Evolutionary conservation across 1,140 invertebrate genomes (phyloP).

Genomic region (Drosophila nannoptera): DNA sequence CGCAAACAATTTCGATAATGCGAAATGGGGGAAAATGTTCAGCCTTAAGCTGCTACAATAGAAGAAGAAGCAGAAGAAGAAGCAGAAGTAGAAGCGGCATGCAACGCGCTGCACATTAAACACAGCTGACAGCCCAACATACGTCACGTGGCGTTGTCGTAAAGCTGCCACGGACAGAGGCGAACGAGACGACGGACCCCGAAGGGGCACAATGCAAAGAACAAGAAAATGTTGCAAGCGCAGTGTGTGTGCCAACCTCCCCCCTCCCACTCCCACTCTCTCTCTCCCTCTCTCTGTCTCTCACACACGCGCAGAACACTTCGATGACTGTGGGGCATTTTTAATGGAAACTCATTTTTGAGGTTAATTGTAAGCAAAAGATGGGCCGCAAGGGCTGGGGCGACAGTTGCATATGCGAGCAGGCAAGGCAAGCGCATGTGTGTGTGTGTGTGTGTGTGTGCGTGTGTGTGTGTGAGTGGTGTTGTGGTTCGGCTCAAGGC

Average conservation of each 20-base stretch:
- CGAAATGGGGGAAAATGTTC: background rate
- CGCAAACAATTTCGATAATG: constrained; percentile 41
- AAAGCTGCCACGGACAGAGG: constrained; percentile 59
- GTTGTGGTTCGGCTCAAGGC: constrained; percentile 44
- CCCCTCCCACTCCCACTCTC: background rate
- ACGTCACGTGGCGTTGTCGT: constrained; percentile 74
- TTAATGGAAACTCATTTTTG: constrained; percentile 79
- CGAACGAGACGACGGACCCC: constrained; percentile 8
- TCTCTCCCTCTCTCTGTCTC: no score
- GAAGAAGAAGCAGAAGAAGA: background rate
- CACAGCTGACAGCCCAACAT: constrained; percentile 74
- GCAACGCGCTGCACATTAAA: constrained; percentile 65
- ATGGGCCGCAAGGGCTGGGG: constrained; percentile 26
- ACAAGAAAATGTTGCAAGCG: constrained; percentile 14
- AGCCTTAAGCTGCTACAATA: constrained; percentile 8
- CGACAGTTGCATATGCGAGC: constrained; percentile 39
- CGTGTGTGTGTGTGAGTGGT: no score
- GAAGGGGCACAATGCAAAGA: constrained; percentile 28
- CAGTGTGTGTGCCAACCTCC: constrained; percentile 34
- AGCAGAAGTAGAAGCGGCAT: background rate
- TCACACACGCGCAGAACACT: constrained; percentile 29
- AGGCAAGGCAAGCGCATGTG: background rate
- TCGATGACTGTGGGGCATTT: constrained; percentile 77
- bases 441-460: background rate
- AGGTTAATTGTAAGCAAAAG: constrained; percentile 78